A percentile compares a stretch with the other conserved stretches of the same genome.
Evolutionary conservation across 2,113 vertebrate genomes (phyloP).

Genomic region (Microcebus griseorufus): DNA sequence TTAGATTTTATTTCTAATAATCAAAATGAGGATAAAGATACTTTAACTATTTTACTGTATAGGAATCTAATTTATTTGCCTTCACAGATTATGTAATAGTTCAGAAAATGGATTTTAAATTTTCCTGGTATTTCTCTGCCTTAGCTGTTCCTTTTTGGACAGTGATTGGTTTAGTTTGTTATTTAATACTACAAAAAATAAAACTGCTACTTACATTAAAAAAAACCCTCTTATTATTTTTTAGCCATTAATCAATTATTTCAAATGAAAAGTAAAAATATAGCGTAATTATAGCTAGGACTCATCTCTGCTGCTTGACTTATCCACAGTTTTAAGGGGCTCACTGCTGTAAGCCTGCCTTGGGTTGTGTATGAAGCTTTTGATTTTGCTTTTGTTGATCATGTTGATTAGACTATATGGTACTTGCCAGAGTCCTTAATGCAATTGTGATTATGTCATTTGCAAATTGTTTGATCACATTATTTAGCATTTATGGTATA

Average conservation of each 20-base stretch:
- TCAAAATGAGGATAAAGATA: not conserved
- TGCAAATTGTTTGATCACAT: not conserved
- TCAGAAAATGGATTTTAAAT: conserved; percentile 14
- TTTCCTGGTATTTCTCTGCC: not conserved
- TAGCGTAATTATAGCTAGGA: not conserved
- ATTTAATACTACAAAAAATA: not conserved
- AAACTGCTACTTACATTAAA: not conserved
- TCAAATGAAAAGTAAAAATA: conserved; percentile 4
- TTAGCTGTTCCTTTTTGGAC: not conserved
- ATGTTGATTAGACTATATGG: not conserved
- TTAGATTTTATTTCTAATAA: not conserved
- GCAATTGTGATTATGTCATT: not conserved
- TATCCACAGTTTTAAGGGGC: not conserved
- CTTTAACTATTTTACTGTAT: not conserved
- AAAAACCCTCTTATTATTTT: conserved; percentile 16
- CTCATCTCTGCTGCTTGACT: not conserved
- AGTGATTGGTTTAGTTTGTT: conserved; percentile 8
- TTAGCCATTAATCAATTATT: not conserved
- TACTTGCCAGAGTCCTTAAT: not conserved
- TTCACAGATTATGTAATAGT: not conserved
- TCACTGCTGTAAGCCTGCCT: not conserved
- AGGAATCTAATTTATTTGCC: not conserved
- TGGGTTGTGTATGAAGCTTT: not conserved
- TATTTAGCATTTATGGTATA: not conserved
- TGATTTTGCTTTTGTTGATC: not conserved